Evolutionary conservation across 1,140 invertebrate genomes (phyloP).

Genomic region (Magallana gigas): DNA sequence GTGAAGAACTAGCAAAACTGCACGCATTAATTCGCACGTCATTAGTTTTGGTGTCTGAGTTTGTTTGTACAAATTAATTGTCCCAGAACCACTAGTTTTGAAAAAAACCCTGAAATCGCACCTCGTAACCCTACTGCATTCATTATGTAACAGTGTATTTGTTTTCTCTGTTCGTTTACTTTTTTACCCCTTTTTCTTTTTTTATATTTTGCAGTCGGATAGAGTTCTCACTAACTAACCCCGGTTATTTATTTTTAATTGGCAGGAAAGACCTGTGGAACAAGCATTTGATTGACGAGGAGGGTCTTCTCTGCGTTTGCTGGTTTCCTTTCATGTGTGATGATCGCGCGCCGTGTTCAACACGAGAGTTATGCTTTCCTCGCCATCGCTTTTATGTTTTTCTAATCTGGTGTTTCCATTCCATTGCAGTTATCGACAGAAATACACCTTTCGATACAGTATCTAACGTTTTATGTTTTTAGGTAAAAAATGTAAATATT

Average conservation of each 20-base stretch:
- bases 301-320: not conserved
- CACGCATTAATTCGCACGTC: no score
- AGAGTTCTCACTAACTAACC: slow-evolving; percentile 2
- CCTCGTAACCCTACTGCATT: not conserved
- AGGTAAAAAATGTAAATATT: slow-evolving; percentile 20
- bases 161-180: no score
- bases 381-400: slow-evolving; percentile 9
- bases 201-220: not conserved
- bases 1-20: no score
- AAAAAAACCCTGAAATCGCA: not conserved
- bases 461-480: not conserved
- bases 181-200: not conserved
- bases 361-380: not conserved
- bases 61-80: no score
- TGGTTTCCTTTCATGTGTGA: slow-evolving; percentile 18
- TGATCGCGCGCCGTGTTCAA: not conserved
- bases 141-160: slow-evolving; percentile 20
- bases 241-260: not conserved
- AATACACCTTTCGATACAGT: not conserved
- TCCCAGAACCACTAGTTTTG: no score
- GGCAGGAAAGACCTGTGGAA: not conserved
- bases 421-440: slow-evolving; percentile 12
- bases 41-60: no score
- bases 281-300: not conserved
- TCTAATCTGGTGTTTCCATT: slow-evolving; percentile 41